Conservation (phyloP, 2,888 invertebrate species). For the Gasteruption jaculator region DNA sequence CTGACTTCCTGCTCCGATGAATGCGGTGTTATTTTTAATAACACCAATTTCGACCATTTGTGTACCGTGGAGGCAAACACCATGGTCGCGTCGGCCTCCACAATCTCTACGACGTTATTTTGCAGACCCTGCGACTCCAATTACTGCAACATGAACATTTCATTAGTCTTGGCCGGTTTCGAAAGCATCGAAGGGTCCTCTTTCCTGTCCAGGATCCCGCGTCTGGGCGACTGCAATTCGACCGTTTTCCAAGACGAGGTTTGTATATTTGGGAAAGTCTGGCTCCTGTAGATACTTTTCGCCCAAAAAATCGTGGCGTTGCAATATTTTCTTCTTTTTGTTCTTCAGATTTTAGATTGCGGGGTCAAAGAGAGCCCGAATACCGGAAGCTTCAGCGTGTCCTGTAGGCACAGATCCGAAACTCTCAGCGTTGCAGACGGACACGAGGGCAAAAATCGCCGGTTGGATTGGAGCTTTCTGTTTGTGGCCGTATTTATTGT, state of each 20-base stretch:
- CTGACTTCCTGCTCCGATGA: slow-evolving; percentile 26
- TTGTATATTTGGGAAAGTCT: no score
- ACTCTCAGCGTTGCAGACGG: slow-evolving; percentile 20
- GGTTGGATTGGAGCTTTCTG: slow-evolving; percentile 73
- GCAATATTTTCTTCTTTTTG: neutral
- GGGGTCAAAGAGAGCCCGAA: slow-evolving; percentile 24
- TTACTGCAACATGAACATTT: slow-evolving; percentile 34
- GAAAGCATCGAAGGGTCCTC: slow-evolving; percentile 36
- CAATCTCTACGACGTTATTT: slow-evolving; percentile 30
- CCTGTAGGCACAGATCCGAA: slow-evolving; percentile 28
- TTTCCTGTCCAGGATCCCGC: slow-evolving; percentile 35
- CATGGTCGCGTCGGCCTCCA: slow-evolving; percentile 10
- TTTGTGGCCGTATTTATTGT: slow-evolving; percentile 82
- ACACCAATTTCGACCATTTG: slow-evolving; percentile 34
- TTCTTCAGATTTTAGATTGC: slow-evolving; percentile 33
- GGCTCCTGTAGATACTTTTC: no score
- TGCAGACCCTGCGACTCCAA: slow-evolving; percentile 37
- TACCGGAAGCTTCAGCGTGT: no score
- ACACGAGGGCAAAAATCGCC: slow-evolving; percentile 20
- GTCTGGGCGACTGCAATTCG: slow-evolving; percentile 32
- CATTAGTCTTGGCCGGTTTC: slow-evolving; percentile 33
- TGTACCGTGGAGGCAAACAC: slow-evolving; percentile 25
- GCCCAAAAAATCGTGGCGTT: no score
- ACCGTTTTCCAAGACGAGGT: slow-evolving; percentile 25
- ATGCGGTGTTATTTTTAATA: slow-evolving; percentile 23